These are phyloP conservation scores for Ericerus pela DNA, from an alignment of 1,140 invertebrate genomes.

Conservation along the genomic window DNA sequence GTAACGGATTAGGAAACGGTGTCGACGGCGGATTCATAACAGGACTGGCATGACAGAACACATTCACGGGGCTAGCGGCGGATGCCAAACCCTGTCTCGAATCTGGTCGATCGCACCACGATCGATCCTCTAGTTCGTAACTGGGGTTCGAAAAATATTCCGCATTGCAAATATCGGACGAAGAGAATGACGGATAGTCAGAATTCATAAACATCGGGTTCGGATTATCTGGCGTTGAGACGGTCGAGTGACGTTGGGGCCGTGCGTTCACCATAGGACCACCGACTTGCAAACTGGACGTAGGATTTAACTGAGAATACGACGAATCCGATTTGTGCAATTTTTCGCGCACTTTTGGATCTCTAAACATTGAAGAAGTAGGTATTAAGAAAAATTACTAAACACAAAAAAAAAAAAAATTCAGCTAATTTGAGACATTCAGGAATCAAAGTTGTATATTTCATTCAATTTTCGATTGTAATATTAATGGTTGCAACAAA, in stretches of 20 bases:
- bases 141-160: slow-evolving; percentile 9
- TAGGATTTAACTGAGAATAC: neutral
- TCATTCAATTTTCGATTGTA: no score
- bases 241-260: neutral
- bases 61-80: slow-evolving; percentile 29
- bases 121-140: neutral
- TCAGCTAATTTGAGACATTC: no score
- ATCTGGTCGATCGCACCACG: slow-evolving; percentile 34
- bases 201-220: neutral
- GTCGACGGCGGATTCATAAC: slow-evolving; percentile 33
- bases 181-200: neutral
- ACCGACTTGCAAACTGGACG: neutral
- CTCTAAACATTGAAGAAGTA: neutral
- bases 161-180: neutral
- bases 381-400: neutral
- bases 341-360: neutral
- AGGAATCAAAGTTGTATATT: no score
- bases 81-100: slow-evolving; percentile 39
- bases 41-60: slow-evolving; percentile 33
- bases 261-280: slow-evolving; percentile 11
- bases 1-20: slow-evolving; percentile 37
- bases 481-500: no score
- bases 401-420: no score
- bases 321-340: neutral
- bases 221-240: neutral